Base-by-base conservation (phyloP, 1,140 invertebrate species). In the Drosophila takahashii region DNA sequence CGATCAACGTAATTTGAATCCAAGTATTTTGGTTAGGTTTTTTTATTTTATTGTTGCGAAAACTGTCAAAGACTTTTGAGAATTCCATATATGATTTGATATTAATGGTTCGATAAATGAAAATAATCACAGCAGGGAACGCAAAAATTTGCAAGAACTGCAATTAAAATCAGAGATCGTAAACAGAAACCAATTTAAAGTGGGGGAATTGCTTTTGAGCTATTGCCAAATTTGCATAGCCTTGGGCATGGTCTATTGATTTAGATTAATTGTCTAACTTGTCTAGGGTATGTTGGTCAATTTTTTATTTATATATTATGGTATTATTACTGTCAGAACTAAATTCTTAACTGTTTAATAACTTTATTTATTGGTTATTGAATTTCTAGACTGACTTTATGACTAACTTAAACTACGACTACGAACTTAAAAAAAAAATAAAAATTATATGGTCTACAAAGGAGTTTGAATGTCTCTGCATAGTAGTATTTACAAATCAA, bases 1-100 rank as follows among this genome's bases (percentile, higher is more conserved):
- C 58, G 62, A 52, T 39, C 64, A 65, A 22, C 26, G 81, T 59
- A 87, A 86, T 83, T 71, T 44, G 79, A 86, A 62, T 72, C 52
- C 39, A 44, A 41, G 53, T 37, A 71, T 77, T 74, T 81, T 67
- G 32, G 16, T 18, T 70, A 32, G 41, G n/a, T 22, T 22, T 48
- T 37, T 69, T 39, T 56, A 26, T 70, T 69, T 70, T 47, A 69
- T 70, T 70, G 66, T 70, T 47, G 66, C 64, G 57, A 86, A 85
- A 86, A 76, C 79, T 85, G 83, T 87, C 81, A 87, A 86, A 75
- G 41, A 67, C 11, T 58, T 58, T 45, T 50, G 59, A 67, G 57
- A 81, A 70, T 61, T 58, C 26, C 37, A 71, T 53, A 69, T 72
- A 65, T 58, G 45, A 67, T 67, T 42, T 36, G 64, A 67, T 67